Evolutionary conservation across 2,113 vertebrate species (phyloP).

Genomic region (Grallaria varia): DNA sequence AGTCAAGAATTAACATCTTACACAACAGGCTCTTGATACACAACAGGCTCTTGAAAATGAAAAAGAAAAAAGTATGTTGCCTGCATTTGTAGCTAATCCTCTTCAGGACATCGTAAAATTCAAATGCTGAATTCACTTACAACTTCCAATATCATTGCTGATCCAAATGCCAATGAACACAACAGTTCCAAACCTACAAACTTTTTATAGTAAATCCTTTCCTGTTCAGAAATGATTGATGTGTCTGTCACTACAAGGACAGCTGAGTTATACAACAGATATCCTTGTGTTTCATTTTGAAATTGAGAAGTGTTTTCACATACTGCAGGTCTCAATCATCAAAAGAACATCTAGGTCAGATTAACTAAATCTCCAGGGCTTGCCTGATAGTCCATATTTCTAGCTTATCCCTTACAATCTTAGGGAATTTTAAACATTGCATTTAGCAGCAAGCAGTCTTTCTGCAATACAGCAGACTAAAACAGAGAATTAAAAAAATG

Average conservation of each 20-base stretch:
- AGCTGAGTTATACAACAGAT: conserved; percentile 66
- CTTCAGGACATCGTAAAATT: conserved; percentile 81
- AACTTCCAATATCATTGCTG: conserved; percentile 76
- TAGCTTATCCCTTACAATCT: conserved; percentile 78
- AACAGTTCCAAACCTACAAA: conserved; percentile 76
- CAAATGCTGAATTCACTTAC: conserved; percentile 77
- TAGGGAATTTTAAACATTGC: conserved; percentile 73
- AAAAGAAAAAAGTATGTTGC: conserved; percentile 74
- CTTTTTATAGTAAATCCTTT: conserved; percentile 78
- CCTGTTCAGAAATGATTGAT: conserved; percentile 74
- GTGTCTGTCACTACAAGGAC: conserved; percentile 72
- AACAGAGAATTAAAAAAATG: conserved; percentile 4
- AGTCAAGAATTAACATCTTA: conserved; percentile 67
- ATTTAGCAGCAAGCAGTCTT: conserved; percentile 39
- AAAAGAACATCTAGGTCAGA: conserved; percentile 89
- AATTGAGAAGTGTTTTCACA: conserved; percentile 78
- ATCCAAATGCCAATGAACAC: conserved; percentile 77
- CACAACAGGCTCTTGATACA: conserved; percentile 56
- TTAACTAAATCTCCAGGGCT: conserved; percentile 81
- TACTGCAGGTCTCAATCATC: conserved; percentile 79
- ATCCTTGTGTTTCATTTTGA: conserved; percentile 76
- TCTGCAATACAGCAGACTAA: conserved; percentile 12
- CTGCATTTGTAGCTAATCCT: conserved; percentile 84
- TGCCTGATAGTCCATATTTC: conserved; percentile 72
- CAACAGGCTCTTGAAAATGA: conserved; percentile 63